Percentiles rank a stretch among this genome's conserved stretches.
Evolutionary conservation across 2,797 vertebrate species (phyloP).

Genomic region (Percopsis omiscomaycus): DNA sequence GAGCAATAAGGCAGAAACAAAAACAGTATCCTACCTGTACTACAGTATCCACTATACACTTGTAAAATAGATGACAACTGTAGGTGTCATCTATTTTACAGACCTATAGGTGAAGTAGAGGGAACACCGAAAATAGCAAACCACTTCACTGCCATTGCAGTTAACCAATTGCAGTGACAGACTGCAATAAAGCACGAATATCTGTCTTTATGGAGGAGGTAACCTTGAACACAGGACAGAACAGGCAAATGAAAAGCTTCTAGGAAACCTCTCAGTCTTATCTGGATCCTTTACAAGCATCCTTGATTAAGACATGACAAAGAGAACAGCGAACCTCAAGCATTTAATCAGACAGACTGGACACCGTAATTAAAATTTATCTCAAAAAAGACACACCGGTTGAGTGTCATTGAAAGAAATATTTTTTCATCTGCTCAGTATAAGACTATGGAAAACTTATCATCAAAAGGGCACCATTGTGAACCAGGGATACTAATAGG

Average conservation of each 20-base stretch:
- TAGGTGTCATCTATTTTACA: constrained; percentile 16
- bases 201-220: constrained; percentile 17
- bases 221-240: constrained; percentile 45
- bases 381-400: constrained; percentile 3
- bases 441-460: background rate
- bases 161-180: constrained; percentile 24
- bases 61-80: background rate
- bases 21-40: too few species aligned
- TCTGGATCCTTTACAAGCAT: constrained; percentile 16
- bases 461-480: too few species aligned
- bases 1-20: too few species aligned
- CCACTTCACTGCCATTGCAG: constrained; percentile 10
- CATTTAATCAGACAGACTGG: constrained; percentile 6
- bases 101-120: background rate
- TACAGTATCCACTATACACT: too few species aligned
- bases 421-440: background rate
- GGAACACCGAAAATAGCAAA: constrained; percentile 12
- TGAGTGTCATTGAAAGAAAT: background rate
- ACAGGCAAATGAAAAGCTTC: constrained; percentile 23
- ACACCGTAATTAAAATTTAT: constrained; percentile 18
- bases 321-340: constrained; percentile 10
- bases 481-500: too few species aligned
- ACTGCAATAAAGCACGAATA: constrained; percentile 19
- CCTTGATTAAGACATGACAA: constrained; percentile 29
- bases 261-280: constrained; percentile 23